Evolutionary conservation across 2,113 vertebrate genomes (phyloP), one percentile per base, ranked within the genome.

Genomic region (Tursiops truncatus): DNA sequence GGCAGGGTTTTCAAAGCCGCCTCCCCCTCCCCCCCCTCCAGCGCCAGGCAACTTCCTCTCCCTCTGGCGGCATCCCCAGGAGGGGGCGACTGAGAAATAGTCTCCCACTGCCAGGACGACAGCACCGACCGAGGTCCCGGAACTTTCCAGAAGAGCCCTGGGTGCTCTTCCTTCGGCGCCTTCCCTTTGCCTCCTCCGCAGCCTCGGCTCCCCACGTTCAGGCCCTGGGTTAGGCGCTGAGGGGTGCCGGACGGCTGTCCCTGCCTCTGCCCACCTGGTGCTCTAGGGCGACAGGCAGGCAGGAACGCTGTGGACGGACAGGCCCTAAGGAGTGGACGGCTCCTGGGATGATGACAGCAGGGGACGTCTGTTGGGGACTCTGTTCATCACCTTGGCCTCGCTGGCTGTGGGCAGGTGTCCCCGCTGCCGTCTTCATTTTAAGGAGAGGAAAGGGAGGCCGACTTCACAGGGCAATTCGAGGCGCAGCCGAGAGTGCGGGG

Each of bases 1-100:
- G 98, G 98, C 98, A 96, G 98, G 98, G 96, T 98, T 98, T 96
- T 98, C 98, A 98, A 97, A 98, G 98, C 98, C 82, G 89, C 95
- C 96, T 65, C 8, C 60, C 71, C 8, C 28, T 21, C 14, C 60
- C n/a, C 73, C 21, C 53, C 28, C 53, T 21, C 62, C 85, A 23
- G 90, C 60, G 36, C n/a, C 44, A 58, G 53, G 50, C 58, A n/a
- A n/a, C 87, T 41, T 28, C 47, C 38, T 28, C 47, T 13, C 11
- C 50, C 28, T 2, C 12, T 3, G 77, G 10, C 58, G 0, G 65
- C 28, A 2, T 53, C 8, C 60, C 38, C 60, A 33, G 65, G 65
- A 70, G 56, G 20, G 44, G 44, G 67, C 63, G 6, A 28, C n/a
- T 5, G 58, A 26, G 41, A 77, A 47, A 14, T 1, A n/a, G 17